A percentile compares a stretch with the other conserved stretches of the same genome.
These are phyloP conservation scores for Mantis religiosa DNA, from an alignment of 2,888 invertebrate genomes.

Conservation along the genomic window DNA sequence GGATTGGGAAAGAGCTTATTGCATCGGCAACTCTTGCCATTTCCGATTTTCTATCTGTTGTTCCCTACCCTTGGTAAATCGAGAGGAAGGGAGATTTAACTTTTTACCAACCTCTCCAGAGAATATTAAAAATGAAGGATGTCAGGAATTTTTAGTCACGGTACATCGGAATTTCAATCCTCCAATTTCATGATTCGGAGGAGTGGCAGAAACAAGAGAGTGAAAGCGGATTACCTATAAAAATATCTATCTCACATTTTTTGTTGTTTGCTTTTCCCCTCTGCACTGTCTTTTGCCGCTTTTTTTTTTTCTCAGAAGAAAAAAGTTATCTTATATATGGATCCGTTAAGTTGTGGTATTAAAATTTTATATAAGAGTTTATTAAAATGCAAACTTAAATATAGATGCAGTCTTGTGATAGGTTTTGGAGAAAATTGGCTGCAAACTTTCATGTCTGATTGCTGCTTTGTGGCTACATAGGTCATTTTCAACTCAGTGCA, in stretches of 20 bases:
- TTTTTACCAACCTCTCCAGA: neutral
- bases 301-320: neutral
- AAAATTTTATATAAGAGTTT: neutral
- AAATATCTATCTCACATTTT: neutral
- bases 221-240: neutral
- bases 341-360: neutral
- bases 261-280: neutral
- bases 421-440: too few relatives aligned
- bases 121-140: neutral
- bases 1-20: neutral
- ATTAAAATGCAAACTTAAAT: neutral
- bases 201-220: neutral
- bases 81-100: neutral
- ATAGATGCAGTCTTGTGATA: too few relatives aligned
- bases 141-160: neutral
- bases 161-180: neutral
- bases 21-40: neutral
- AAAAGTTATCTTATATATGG: neutral
- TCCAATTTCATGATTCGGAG: neutral
- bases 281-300: neutral
- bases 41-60: neutral
- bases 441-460: too few relatives aligned
- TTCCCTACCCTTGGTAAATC: neutral
- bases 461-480: too few relatives aligned
- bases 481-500: too few relatives aligned